phyloP scores from a whole-genome alignment of 92 coral and sea anemone species.

The Pocillopora meandrina region DNA sequence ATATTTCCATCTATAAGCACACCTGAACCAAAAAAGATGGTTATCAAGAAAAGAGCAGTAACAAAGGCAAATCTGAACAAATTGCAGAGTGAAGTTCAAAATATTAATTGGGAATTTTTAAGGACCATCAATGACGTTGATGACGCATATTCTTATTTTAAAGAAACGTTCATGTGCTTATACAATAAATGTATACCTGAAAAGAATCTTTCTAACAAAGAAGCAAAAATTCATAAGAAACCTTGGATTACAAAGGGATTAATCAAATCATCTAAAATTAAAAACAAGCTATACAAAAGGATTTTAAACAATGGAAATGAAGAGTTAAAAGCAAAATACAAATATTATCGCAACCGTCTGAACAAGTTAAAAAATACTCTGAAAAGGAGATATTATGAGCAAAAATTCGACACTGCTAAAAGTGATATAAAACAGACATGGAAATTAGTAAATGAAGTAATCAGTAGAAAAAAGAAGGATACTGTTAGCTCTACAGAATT shows the following conservation, averaged over 20 bases:
- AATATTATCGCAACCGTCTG: neutral
- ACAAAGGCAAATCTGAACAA: neutral
- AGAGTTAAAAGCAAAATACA: neutral
- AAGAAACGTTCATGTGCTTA: neutral
- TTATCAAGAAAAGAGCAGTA: neutral
- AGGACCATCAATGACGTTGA: neutral
- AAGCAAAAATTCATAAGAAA: neutral
- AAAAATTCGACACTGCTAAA: no score
- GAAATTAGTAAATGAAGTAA: no score
- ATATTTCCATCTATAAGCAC: neutral
- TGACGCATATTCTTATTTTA: neutral
- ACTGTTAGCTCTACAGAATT: no score
- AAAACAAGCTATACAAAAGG: neutral
- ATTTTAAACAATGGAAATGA: neutral
- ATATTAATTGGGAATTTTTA: neutral
- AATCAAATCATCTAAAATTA: neutral
- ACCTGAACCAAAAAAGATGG: no score
- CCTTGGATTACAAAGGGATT: slow-evolving; percentile 2
- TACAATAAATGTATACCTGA: slow-evolving; percentile 12
- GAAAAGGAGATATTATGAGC: slow-evolving; percentile 1
- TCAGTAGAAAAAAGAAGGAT: no score
- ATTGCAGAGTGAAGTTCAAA: neutral
- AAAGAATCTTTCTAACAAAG: neutral
- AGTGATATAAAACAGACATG: no score
- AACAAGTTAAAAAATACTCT: neutral